Evolutionary conservation across 2,888 invertebrate species (phyloP), one percentile per base, ranked within the genome.

Genomic region (Parnassius glacialis): DNA sequence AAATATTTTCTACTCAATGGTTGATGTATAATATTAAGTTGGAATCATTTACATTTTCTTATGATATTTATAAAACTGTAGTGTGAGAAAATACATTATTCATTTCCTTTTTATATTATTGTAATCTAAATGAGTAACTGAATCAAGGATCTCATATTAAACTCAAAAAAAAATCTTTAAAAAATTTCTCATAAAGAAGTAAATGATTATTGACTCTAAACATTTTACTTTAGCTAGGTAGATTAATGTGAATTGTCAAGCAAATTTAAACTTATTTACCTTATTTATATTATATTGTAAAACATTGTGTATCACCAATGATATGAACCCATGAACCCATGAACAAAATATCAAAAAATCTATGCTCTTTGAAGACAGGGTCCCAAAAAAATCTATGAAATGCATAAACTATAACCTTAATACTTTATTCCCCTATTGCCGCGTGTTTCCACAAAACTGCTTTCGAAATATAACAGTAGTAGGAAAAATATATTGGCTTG

Each of bases 401-500:
- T 80, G 79, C 77, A 74, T 74, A 76, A 75, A 67, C 72, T 78
- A 76, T 84, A 87, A 86, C 87, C 86, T 84, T 81, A 68, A 81
- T 80, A 79, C 79, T 81, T 82, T 80, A 74, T 79, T 81, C 81
- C 70, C 79, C 80, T 78, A 82, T 34, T 80, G 79, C 80, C 85
- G 79, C 85, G 81, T 87, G 73, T 82, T 80, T 82, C 76, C 75
- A 72, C 75, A 77, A 84, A 87, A 79, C 76, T 69, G 74, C 80
- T 78, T 83, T 78, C 73, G 70, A 83, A 80, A 84, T 79, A 78
- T 81, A 80, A 82, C 70, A 71, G 80, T 81, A 81, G 77, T 77
- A 85, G 85, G 87, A 85, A 90, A 90, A 88, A 25, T 25, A 25
- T 25, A 25, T 25, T 78, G 84, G 87, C 84, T 90, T 90, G 91